These are phyloP conservation scores for Cheilosia urbana DNA, from an alignment of 2,888 invertebrate species.

Conservation along the genomic window DNA sequence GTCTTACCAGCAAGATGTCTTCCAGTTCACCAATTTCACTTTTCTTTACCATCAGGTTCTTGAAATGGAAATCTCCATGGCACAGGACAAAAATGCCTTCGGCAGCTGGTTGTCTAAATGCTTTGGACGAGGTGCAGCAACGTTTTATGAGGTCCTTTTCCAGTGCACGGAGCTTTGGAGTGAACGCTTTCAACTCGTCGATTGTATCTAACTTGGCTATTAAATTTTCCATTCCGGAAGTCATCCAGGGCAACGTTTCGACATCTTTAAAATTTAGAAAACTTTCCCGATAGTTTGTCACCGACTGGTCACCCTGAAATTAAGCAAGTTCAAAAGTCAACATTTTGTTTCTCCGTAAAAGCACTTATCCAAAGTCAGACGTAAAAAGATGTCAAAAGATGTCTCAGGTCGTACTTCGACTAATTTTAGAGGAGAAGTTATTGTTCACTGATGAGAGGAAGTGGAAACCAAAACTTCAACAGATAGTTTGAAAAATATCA, in stretches of 20 bases:
- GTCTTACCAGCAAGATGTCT: constrained; percentile 77
- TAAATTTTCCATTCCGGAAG: constrained; percentile 73
- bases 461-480: background rate
- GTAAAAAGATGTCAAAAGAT: no score
- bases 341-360: background rate
- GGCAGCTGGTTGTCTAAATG: background rate
- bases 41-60: constrained; percentile 79
- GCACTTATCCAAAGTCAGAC: no score
- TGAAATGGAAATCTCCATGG: constrained; percentile 80
- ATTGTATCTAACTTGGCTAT: constrained; percentile 66
- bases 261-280: constrained; percentile 27
- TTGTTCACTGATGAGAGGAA: no score
- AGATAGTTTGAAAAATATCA: background rate
- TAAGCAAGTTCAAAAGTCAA: background rate
- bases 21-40: constrained; percentile 48
- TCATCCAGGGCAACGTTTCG: constrained; percentile 46
- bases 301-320: constrained; percentile 54
- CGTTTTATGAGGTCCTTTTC: constrained; percentile 48
- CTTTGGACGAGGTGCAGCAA: constrained; percentile 23
- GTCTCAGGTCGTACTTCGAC: no score
- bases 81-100: constrained; percentile 76
- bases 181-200: constrained; percentile 70
- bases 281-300: constrained; percentile 27
- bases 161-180: constrained; percentile 76
- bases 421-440: no score